phyloP scores from a whole-genome alignment of 2,113 vertebrate genomes.

The Anthoscopus minutus region DNA sequence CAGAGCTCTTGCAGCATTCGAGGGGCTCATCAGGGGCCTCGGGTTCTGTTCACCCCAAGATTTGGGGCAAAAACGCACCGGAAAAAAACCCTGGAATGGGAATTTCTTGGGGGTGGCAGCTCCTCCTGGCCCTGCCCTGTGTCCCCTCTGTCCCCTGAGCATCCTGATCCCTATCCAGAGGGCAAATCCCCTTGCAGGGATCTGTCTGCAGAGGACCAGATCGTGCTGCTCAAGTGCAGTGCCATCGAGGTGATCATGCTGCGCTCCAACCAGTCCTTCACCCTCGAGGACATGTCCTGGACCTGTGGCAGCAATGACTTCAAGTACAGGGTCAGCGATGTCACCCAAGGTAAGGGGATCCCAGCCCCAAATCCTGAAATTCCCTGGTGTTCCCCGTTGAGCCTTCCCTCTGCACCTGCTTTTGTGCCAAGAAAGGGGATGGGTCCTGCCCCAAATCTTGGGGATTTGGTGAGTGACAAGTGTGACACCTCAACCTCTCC shows the following conservation, averaged over 20 bases:
- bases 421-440: not conserved
- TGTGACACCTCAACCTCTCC: not conserved
- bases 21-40: not conserved
- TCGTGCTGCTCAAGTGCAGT: constrained; percentile 94
- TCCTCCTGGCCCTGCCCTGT: not conserved
- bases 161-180: not conserved
- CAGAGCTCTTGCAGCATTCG: rapidly evolving
- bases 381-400: rapidly evolving
- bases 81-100: rapidly evolving
- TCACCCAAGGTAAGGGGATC: constrained; percentile 80
- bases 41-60: not conserved
- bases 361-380: not conserved
- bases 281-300: constrained; percentile 93
- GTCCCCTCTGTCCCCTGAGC: not conserved
- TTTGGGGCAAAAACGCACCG: not conserved
- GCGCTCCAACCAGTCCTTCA: constrained; percentile 95
- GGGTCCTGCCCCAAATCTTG: not conserved
- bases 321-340: constrained; percentile 87
- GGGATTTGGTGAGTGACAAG: not conserved
- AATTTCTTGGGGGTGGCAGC: not conserved
- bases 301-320: constrained; percentile 87
- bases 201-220: constrained; percentile 91
- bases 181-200: not conserved
- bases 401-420: rapidly evolving
- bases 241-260: constrained; percentile 99